These are phyloP conservation scores for Tromatobia lineatoria DNA, from an alignment of 2,888 invertebrate genomes.

Conservation along the genomic window DNA sequence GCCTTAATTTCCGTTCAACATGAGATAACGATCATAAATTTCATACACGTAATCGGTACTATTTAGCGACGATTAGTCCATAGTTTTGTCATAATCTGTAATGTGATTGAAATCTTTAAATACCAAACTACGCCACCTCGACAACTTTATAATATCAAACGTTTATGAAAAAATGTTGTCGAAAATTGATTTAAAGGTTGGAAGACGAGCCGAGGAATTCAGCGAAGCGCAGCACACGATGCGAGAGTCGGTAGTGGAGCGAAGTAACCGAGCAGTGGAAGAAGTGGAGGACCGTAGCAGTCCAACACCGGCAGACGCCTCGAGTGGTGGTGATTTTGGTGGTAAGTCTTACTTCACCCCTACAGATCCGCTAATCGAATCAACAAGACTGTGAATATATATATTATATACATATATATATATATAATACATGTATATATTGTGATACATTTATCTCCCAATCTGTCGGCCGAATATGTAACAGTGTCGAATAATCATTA, in stretches of 20 bases:
- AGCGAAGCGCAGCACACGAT: constrained; percentile 93
- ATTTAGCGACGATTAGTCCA: too few relatives aligned
- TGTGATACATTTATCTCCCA: constrained; percentile 14
- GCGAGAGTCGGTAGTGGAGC: constrained; percentile 89
- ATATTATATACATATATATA: neutral
- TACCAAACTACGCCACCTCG: too few relatives aligned
- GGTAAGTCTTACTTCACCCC: constrained; percentile 73
- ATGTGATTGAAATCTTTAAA: too few relatives aligned
- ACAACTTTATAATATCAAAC: too few relatives aligned
- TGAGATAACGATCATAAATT: too few relatives aligned
- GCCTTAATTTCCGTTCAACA: too few relatives aligned
- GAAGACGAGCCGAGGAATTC: constrained; percentile 92
- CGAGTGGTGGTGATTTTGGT: constrained; percentile 82
- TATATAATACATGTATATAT: neutral
- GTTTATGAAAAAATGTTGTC: neutral
- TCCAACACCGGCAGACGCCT: constrained; percentile 81
- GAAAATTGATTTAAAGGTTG: constrained; percentile 86
- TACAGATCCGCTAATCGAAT: constrained; percentile 49
- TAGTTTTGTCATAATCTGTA: too few relatives aligned
- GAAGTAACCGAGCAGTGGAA: constrained; percentile 79
- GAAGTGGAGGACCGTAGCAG: constrained; percentile 73
- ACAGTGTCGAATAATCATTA: constrained; percentile 66
- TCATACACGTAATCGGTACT: too few relatives aligned
- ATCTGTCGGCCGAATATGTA: constrained; percentile 42
- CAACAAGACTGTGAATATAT: neutral